phyloP scores from a whole-genome alignment of 2,888 invertebrate genomes.

The Lithophane semibrunnea region DNA sequence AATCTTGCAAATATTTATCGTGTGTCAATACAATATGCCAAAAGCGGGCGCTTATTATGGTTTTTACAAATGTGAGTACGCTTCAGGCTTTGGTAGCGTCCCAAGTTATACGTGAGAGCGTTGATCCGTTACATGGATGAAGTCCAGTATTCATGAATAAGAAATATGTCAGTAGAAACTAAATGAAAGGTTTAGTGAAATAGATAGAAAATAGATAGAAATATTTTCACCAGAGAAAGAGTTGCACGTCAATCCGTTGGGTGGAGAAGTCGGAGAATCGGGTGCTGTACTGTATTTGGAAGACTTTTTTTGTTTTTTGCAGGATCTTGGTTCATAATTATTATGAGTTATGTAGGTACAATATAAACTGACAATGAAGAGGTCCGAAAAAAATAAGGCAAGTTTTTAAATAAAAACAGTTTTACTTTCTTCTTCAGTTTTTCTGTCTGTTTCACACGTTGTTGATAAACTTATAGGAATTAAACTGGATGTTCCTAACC shows the following conservation, averaged over 20 bases:
- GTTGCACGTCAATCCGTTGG: background rate
- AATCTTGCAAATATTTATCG: constrained; percentile 88
- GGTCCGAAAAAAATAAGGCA: background rate
- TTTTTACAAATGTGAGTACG: constrained; percentile 88
- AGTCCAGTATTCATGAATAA: background rate
- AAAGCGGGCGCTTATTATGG: constrained; percentile 88
- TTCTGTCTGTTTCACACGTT: background rate
- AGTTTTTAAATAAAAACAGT: too few relatives aligned
- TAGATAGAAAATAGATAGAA: too few relatives aligned
- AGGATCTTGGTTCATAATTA: background rate
- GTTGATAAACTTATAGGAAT: background rate
- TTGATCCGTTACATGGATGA: background rate
- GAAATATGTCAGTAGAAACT: background rate
- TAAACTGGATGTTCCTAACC: background rate
- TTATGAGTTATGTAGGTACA: background rate
- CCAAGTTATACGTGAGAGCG: constrained; percentile 57
- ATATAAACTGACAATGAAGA: background rate
- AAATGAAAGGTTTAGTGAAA: background rate
- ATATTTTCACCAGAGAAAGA: background rate
- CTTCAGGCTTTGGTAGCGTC: constrained; percentile 77
- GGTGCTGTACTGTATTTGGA: background rate
- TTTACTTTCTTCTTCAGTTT: too few relatives aligned
- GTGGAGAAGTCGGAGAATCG: background rate
- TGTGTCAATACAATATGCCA: constrained; percentile 90
- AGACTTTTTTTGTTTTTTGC: too few relatives aligned